Percentiles rank a stretch among this genome's conserved stretches.
These are phyloP conservation scores for Upupa epops DNA, from an alignment of 2,113 vertebrate genomes.

Conservation along the genomic window DNA sequence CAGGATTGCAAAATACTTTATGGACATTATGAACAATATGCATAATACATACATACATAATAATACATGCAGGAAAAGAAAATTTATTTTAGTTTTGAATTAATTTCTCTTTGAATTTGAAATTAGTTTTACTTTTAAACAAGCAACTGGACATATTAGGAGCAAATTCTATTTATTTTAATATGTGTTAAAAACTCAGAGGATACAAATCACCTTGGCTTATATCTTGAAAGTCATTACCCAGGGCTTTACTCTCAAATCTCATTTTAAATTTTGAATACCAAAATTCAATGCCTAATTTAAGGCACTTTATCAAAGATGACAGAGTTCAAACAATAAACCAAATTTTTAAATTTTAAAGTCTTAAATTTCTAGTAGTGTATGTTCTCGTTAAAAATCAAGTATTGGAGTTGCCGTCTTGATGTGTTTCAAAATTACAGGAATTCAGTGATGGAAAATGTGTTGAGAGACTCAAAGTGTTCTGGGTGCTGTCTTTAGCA, in stretches of 20 bases:
- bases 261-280: background rate
- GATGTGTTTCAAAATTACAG: background rate
- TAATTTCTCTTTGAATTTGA: background rate
- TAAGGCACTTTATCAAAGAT: background rate
- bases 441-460: background rate
- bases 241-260: background rate
- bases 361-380: background rate
- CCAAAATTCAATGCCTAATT: background rate
- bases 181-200: background rate
- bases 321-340: background rate
- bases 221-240: background rate
- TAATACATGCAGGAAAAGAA: fast-evolving
- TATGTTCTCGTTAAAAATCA: background rate
- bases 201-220: background rate
- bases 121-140: background rate
- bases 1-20: background rate
- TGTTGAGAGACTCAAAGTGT: background rate
- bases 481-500: background rate
- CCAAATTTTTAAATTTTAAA: background rate
- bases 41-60: no score
- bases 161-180: background rate
- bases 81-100: background rate
- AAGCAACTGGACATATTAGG: background rate
- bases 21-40: background rate
- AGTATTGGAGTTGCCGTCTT: background rate